Base-by-base conservation (phyloP, 2,888 invertebrate genomes). In the Eudemis profundana region DNA sequence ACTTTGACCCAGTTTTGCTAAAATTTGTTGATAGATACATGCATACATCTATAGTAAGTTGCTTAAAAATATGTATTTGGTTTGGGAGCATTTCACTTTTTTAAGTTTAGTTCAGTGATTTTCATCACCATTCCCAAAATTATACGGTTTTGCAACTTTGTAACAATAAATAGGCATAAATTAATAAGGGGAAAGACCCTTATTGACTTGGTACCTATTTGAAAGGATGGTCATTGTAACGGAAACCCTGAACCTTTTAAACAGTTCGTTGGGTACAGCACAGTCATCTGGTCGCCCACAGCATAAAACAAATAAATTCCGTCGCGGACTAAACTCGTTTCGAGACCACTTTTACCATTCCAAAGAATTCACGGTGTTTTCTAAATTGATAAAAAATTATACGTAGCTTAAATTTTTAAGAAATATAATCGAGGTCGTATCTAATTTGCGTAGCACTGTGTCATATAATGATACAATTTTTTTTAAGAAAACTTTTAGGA, bases 301-400 rank as follows among this genome's bases (percentile, higher is more conserved):
- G 23, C n/a, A 29, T 29, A 56, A 56, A 42, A 42, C 17, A 21
- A 56, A 42, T 17, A 27, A 54, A 62, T 54, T 40, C 21, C 21
- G 49, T 50, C 56, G 44, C 44, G 44, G 44, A 50, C 33, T 57
- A 42, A 64, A 59, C 64, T 23, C 23, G 57, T 50, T 42, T 29
- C 19, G 42, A 15, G 8, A 29, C 15, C 23, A 14, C 57, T 57
- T 64, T 64, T 59, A 64, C 64, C 50, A 44, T 27, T 27, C 15
- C 27, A 27, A 38, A 10, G 12, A 3, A 36, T 57, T 63, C 3
- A 17, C 49, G 33, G 56, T 54, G 14, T 50, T 63, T 56, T 49
- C 49, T 63, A 56, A 56, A 56, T 40, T 8, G n/a, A 14, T 23
- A 19, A 21, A 51, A 33, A 49, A 49, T 14, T 1, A n/a, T n/a